A percentile compares a stretch with the other conserved stretches of the same genome.
phyloP scores from a whole-genome alignment of 2,888 invertebrate species.

The Spialia ferax region DNA sequence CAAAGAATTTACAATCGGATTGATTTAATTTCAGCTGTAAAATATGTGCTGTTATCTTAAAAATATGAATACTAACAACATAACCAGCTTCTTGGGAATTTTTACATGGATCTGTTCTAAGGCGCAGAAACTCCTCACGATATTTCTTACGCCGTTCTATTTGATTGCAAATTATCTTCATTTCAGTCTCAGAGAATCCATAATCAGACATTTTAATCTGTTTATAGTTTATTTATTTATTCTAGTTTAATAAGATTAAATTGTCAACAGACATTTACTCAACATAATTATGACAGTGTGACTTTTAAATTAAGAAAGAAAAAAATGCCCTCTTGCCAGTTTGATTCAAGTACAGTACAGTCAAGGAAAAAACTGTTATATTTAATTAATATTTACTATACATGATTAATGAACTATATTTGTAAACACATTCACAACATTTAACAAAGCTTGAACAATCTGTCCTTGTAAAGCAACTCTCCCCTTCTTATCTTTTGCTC shows the following conservation, averaged over 20 bases:
- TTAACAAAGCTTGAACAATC: constrained; percentile 73
- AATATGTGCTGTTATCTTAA: background rate
- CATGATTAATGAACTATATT: constrained; percentile 34
- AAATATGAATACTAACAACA: constrained; percentile 67
- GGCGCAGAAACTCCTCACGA: constrained; percentile 90
- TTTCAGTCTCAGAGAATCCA: constrained; percentile 80
- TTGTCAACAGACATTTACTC: background rate
- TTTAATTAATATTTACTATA: constrained; percentile 35
- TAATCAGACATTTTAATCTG: constrained; percentile 60
- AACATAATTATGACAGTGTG: background rate
- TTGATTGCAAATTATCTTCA: constrained; percentile 85
- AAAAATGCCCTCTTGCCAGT: background rate
- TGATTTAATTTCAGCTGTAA: too few relatives aligned
- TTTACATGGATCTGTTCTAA: constrained; percentile 89
- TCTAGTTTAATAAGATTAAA: too few relatives aligned
- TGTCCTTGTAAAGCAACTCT: constrained; percentile 91
- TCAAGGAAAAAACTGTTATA: constrained; percentile 39
- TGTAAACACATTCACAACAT: constrained; percentile 17
- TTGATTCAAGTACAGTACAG: constrained; percentile 36
- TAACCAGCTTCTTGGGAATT: constrained; percentile 89
- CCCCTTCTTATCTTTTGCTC: constrained; percentile 89
- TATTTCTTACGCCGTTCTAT: constrained; percentile 85
- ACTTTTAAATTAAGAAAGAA: background rate
- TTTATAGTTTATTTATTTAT: too few relatives aligned
- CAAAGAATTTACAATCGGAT: too few relatives aligned